Conservation (phyloP, 2,797 vertebrate species). For the Myioborus melanocephalus region DNA sequence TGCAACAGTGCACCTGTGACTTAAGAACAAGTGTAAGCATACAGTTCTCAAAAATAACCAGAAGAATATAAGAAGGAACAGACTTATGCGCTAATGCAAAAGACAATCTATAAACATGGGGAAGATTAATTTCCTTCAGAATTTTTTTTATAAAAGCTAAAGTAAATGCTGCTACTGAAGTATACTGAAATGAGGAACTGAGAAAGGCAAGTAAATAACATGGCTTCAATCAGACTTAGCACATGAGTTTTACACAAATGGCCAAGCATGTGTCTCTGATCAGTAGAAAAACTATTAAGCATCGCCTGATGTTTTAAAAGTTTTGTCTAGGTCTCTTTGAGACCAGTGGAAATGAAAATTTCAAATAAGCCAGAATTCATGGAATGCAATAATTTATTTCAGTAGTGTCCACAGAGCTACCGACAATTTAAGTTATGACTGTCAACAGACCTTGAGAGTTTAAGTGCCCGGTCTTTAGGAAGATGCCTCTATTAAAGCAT, state of each 20-base stretch:
- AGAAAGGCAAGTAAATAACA: background rate
- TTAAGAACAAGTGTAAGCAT: background rate
- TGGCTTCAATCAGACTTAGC: background rate
- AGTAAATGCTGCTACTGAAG: background rate
- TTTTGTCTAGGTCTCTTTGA: background rate
- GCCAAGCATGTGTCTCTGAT: background rate
- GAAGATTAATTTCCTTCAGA: background rate
- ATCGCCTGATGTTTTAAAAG: background rate
- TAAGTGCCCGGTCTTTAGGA: background rate
- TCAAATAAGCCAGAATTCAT: background rate
- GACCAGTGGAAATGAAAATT: background rate
- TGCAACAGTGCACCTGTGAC: background rate
- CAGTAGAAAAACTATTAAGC: background rate
- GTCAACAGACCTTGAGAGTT: background rate
- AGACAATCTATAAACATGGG: background rate
- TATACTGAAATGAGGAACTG: background rate
- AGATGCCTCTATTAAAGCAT: background rate
- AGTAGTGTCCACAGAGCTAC: background rate
- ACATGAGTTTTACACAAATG: rapidly evolving
- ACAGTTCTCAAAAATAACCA: background rate
- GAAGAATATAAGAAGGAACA: background rate
- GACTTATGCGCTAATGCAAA: background rate
- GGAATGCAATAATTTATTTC: background rate
- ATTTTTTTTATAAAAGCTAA: background rate
- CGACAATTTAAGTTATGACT: background rate